Conservation (phyloP, 2,797 vertebrate species). For the Coendou prehensilis region DNA sequence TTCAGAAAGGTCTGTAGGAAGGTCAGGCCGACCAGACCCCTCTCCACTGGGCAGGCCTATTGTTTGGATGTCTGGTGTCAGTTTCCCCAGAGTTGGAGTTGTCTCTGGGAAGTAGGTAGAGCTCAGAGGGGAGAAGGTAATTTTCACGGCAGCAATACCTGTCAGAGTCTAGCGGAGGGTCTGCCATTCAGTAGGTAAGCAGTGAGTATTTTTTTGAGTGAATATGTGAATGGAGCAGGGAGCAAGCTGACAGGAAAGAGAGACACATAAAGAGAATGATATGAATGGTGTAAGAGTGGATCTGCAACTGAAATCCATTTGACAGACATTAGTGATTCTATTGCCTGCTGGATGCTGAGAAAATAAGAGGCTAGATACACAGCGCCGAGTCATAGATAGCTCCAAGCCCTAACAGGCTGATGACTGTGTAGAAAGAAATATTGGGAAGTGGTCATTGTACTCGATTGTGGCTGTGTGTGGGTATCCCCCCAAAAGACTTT, state of each 20-base stretch:
- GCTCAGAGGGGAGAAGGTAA: conserved; percentile 24
- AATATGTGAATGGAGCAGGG: conserved; percentile 55
- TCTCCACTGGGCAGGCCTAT: neutral
- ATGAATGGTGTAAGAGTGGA: conserved; percentile 60
- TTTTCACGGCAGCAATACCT: neutral
- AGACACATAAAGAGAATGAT: neutral
- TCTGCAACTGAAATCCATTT: conserved; percentile 75
- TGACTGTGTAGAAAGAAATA: conserved; percentile 4
- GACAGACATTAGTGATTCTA: conserved; percentile 67
- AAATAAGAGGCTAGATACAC: conserved; percentile 46
- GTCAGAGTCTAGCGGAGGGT: neutral
- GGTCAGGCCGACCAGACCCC: neutral
- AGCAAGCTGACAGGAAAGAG: conserved; percentile 23
- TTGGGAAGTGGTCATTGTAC: neutral
- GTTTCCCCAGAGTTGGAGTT: neutral
- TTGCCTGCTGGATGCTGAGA: conserved; percentile 60
- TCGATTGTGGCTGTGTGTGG: neutral
- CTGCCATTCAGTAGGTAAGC: neutral
- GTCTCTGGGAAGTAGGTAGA: neutral
- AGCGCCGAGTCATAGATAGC: neutral
- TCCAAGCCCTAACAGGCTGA: conserved; percentile 31
- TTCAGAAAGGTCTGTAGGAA: neutral
- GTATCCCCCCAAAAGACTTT: neutral
- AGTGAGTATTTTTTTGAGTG: conserved; percentile 44
- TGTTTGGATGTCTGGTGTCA: neutral